Conservation (phyloP, 2,797 vertebrate genomes). For the Loriculus beryllinus region DNA sequence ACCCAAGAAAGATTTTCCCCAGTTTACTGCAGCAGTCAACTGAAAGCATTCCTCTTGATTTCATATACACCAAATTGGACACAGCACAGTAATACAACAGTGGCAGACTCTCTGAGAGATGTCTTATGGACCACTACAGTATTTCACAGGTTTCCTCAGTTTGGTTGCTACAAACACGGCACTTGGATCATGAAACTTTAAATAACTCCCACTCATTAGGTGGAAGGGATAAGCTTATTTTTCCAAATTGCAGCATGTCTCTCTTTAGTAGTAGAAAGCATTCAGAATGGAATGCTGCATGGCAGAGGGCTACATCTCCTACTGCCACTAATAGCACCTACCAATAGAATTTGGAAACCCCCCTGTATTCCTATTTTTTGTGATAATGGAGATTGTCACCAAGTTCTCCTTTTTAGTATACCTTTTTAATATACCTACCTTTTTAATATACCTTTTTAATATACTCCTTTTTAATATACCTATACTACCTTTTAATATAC, state of each 20-base stretch:
- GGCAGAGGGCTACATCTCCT: neutral
- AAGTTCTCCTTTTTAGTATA: neutral
- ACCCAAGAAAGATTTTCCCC: neutral
- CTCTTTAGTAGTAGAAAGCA: neutral
- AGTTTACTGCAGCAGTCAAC: neutral
- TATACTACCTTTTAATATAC: too few relatives aligned
- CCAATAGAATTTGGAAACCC: neutral
- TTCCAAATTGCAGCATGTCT: neutral
- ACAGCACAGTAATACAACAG: neutral
- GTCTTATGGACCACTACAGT: neutral
- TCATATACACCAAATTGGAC: neutral
- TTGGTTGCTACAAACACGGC: neutral
- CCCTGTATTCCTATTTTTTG: neutral
- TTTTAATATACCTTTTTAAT: too few relatives aligned
- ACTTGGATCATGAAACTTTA: neutral
- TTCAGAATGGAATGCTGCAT: neutral
- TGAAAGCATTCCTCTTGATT: neutral
- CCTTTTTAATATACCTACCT: neutral
- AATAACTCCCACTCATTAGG: neutral
- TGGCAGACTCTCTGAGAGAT: neutral
- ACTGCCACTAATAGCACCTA: neutral
- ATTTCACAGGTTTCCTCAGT: neutral
- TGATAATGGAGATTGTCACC: neutral
- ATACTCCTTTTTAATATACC: neutral
- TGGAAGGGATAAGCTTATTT: neutral